Conservation (phyloP, 2,113 vertebrate genomes). For the Odocoileus hemionus region DNA sequence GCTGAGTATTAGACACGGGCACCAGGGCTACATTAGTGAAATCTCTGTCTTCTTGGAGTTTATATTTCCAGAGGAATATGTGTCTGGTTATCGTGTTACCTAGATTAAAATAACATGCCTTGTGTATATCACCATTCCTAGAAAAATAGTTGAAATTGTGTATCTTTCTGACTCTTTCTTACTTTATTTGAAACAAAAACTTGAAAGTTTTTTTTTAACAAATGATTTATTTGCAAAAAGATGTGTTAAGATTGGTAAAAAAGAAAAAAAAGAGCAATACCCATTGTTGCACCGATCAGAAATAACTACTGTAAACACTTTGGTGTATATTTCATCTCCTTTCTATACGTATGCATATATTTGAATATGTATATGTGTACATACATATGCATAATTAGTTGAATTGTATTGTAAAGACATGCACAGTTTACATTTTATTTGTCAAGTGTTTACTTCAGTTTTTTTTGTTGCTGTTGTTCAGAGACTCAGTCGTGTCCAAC, state of each 20-base stretch:
- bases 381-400: neutral
- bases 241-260: neutral
- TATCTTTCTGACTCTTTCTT: neutral
- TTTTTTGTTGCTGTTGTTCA: neutral
- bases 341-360: neutral
- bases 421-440: neutral
- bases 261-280: neutral
- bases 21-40: neutral
- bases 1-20: neutral
- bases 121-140: neutral
- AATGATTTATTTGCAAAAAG: neutral
- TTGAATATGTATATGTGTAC: neutral
- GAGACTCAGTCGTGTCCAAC: neutral
- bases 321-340: neutral
- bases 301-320: neutral
- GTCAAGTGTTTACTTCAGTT: neutral
- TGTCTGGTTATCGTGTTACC: neutral
- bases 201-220: neutral
- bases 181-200: constrained; percentile 14
- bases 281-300: neutral
- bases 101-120: neutral
- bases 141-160: neutral
- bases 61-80: neutral
- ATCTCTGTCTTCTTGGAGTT: neutral
- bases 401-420: neutral